Evolutionary conservation across 2,113 vertebrate genomes (phyloP), one percentile per base, ranked within the genome.

Genomic region (Xiphias gladius): DNA sequence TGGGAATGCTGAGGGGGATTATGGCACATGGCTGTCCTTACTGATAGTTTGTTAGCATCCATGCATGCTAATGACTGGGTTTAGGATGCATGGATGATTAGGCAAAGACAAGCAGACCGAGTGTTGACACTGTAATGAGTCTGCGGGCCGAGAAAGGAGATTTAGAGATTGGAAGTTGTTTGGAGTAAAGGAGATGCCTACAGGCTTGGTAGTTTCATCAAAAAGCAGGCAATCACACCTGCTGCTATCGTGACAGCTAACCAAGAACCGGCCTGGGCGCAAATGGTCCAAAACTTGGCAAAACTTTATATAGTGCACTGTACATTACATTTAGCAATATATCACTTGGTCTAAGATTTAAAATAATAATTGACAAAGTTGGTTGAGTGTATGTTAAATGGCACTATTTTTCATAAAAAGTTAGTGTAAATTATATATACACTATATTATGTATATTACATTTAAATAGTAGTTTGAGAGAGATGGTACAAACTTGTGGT

Each of bases 1-100:
- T 16, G n/a, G 83, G 76, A 84, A 77, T 37, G 84, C 84, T 85
- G 58, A 83, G 54, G 77, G 80, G 70, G 80, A 83, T 81, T 84
- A 62, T 81, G 77, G 90, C 62, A 63, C 79, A 70, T 70, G 64
- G 85, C 39, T 9, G 55, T 62, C 48, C 76, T 83, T 58, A 43
- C 48, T 82, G 73, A 74, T 80, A 83, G 76, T 77, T 85, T 63
- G 75, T 89, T 88, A 85, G 84, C 82, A 88, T 89, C 79, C 79
- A 84, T 82, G 74, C 72, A 85, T 85, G 82, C 67, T 85, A 91
- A 91, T 74, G 67, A 76, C 20, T 16, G 76, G 62, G n/a, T 75
- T 86, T 82, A 75, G 79, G 80, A 81, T 75, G 72, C 63, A 84
- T 54, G 81, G 74, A 57, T 77, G 82, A 85, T 86, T 79, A 89